Evolutionary conservation across 2,797 vertebrate genomes (phyloP).

Genomic region (Lateolabrax maculatus): DNA sequence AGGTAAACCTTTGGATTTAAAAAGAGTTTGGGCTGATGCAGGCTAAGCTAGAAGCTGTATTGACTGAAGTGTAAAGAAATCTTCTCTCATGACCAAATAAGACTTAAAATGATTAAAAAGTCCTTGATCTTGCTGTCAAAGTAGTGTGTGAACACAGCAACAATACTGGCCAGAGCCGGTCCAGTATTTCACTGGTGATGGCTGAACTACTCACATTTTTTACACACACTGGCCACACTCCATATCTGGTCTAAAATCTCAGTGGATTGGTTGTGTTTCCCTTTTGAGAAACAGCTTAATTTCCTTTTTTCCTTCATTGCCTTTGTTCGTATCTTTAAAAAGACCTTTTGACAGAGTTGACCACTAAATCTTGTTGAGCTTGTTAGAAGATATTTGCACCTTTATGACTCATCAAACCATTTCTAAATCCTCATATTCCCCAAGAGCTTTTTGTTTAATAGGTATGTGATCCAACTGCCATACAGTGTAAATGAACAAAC

Average conservation of each 20-base stretch:
- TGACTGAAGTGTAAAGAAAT: neutral
- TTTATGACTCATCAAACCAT: constrained; percentile 3
- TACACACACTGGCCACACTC: neutral
- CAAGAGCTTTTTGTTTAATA: neutral
- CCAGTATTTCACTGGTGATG: neutral
- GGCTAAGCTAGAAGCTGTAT: too few relatives aligned
- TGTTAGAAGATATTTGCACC: constrained; percentile 19
- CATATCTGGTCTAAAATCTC: neutral
- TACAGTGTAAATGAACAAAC: constrained; percentile 14
- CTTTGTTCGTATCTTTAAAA: neutral
- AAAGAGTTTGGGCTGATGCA: neutral
- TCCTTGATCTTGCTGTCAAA: neutral
- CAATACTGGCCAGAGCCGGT: neutral
- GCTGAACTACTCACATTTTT: neutral
- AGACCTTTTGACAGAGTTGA: neutral
- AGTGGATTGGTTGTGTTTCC: neutral
- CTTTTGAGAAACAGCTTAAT: neutral
- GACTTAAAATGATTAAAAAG: neutral
- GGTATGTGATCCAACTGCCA: neutral
- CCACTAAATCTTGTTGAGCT: neutral
- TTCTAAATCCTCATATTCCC: neutral
- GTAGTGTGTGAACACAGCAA: neutral
- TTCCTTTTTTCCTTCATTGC: neutral
- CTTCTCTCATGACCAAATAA: neutral
- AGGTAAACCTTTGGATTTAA: neutral